Evolutionary conservation across 2,797 vertebrate species (phyloP).

Genomic region (Poecilia velifera): DNA sequence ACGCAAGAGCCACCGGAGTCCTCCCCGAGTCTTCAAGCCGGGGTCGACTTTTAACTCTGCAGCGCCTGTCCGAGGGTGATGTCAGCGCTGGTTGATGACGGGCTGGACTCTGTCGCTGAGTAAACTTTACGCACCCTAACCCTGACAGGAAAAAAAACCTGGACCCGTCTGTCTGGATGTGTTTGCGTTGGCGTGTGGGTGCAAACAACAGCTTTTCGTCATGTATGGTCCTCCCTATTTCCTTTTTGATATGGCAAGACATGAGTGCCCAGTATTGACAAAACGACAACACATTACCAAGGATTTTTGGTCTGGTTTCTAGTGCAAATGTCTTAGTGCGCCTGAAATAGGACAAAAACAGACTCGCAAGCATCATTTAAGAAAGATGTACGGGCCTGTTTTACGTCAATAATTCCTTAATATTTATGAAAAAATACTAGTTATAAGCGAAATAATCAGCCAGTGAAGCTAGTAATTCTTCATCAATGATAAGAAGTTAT

Average conservation of each 20-base stretch:
- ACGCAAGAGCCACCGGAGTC: slow-evolving; percentile 61
- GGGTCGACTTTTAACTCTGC: slow-evolving; percentile 70
- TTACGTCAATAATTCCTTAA: too few species aligned
- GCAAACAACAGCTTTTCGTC: slow-evolving; percentile 37
- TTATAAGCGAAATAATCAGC: too few species aligned
- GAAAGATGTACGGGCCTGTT: too few species aligned
- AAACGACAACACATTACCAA: too few species aligned
- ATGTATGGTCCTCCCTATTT: slow-evolving; percentile 67
- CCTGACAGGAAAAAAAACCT: slow-evolving; percentile 68
- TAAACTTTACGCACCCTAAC: slow-evolving; percentile 57
- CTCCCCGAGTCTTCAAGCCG: slow-evolving; percentile 55
- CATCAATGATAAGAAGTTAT: too few species aligned
- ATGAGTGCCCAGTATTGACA: background rate
- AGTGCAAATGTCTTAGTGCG: too few species aligned
- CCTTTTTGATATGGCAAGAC: slow-evolving; percentile 21
- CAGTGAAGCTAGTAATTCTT: too few species aligned
- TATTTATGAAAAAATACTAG: too few species aligned
- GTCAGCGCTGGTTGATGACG: slow-evolving; percentile 54
- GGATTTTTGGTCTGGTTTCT: background rate
- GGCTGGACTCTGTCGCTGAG: slow-evolving; percentile 55
- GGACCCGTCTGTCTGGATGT: slow-evolving; percentile 58
- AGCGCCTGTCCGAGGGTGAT: slow-evolving; percentile 52
- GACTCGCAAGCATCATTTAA: too few species aligned
- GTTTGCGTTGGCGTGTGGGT: slow-evolving; percentile 20
- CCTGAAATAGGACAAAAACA: too few species aligned